These are phyloP conservation scores for Zoanthus sociatus DNA, from an alignment of 92 coral and sea anemone species.

Conservation along the genomic window DNA sequence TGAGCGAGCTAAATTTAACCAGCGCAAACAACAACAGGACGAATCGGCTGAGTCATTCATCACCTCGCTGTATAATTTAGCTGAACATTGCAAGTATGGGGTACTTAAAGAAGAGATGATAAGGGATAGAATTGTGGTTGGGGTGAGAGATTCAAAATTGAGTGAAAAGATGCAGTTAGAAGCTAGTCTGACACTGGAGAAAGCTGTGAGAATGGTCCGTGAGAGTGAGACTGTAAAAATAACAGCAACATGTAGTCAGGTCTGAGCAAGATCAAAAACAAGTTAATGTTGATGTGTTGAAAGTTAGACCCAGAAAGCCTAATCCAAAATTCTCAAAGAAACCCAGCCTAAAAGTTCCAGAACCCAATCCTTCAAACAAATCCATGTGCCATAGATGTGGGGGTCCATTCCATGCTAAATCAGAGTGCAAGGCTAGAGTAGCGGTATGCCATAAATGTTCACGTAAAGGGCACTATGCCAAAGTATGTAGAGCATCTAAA, in stretches of 20 bases:
- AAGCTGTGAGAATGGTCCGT: constrained; percentile 54
- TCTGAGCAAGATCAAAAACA: constrained; percentile 29
- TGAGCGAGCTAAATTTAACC: constrained; percentile 61
- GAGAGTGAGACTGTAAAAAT: constrained; percentile 44
- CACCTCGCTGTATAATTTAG: constrained; percentile 55
- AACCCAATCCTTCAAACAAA: constrained; percentile 16
- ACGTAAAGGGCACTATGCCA: constrained; percentile 24
- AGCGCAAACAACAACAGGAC: constrained; percentile 49
- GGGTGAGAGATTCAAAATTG: constrained; percentile 50
- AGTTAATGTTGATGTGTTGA: constrained; percentile 28
- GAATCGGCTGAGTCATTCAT: constrained; percentile 62
- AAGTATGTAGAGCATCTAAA: constrained; percentile 19
- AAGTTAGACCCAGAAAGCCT: constrained; percentile 22
- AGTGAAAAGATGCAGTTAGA: constrained; percentile 61
- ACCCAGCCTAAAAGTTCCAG: constrained; percentile 16
- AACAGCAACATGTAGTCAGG: constrained; percentile 51
- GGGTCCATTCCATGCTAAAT: constrained; percentile 19
- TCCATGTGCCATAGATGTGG: constrained; percentile 28
- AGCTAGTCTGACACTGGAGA: constrained; percentile 60
- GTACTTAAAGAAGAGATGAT: constrained; percentile 63
- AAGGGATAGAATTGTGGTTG: constrained; percentile 67
- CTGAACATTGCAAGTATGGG: constrained; percentile 65
- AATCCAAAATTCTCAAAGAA: constrained; percentile 31
- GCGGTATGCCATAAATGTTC: constrained; percentile 21
- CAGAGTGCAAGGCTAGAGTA: constrained; percentile 19